Conservation (phyloP, 1,140 invertebrate genomes). For the Mesaphorura yosii region DNA sequence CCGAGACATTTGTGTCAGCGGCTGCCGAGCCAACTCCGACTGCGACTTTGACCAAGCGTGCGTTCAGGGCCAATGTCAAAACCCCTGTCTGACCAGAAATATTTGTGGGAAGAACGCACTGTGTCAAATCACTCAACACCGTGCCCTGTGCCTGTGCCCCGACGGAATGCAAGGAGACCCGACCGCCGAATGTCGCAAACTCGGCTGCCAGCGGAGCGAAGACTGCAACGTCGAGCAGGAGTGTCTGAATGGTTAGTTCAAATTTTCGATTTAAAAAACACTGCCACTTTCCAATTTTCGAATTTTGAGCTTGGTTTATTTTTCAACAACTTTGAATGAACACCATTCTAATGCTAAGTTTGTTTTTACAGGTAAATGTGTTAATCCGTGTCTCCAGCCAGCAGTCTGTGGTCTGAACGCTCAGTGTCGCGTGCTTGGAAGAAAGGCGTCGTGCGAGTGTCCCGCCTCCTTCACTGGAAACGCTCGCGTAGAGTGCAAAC, state of each 20-base stretch:
- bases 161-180: slow-evolving; percentile 58
- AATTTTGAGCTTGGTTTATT: too few species aligned
- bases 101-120: slow-evolving; percentile 39
- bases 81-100: slow-evolving; percentile 41
- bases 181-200: slow-evolving; percentile 55
- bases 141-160: slow-evolving; percentile 70
- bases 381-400: slow-evolving; percentile 66
- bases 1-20: slow-evolving; percentile 50
- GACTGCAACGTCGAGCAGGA: slow-evolving; percentile 67
- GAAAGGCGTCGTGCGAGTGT: slow-evolving; percentile 66
- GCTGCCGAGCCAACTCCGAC: slow-evolving; percentile 66
- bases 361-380: too few species aligned
- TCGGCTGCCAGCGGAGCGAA: slow-evolving; percentile 60
- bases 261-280: too few species aligned
- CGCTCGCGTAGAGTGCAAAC: slow-evolving; percentile 38
- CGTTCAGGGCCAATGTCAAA: slow-evolving; percentile 56
- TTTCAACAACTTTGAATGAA: too few species aligned
- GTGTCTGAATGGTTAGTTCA: slow-evolving; percentile 52
- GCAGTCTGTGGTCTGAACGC: slow-evolving; percentile 68
- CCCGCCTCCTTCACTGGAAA: slow-evolving; percentile 74
- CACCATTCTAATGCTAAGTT: too few species aligned
- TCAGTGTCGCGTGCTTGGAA: slow-evolving; percentile 65
- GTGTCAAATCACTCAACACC: slow-evolving; percentile 57
- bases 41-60: slow-evolving; percentile 67
- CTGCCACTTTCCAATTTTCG: too few species aligned